A percentile compares a stretch with the other conserved stretches of the same genome.
Conservation (phyloP, 2,888 invertebrate species). For the Netelia melanura region DNA sequence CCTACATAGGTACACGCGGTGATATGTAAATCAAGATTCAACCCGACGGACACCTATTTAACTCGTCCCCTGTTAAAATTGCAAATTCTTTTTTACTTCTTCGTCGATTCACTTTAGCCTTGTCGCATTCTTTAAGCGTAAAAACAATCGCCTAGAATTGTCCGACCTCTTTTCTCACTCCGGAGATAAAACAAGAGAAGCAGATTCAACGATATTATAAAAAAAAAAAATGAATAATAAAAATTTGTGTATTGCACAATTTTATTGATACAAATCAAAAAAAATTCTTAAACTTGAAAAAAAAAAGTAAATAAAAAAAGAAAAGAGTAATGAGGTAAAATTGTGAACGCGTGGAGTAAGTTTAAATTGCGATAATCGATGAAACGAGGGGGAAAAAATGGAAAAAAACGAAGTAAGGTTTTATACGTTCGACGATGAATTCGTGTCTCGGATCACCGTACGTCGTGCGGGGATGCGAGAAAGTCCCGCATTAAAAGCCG, state of each 20-base stretch:
- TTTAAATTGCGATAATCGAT: slow-evolving; percentile 1
- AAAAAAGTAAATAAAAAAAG: not conserved
- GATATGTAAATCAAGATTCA: slow-evolving; percentile 53
- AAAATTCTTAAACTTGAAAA: not conserved
- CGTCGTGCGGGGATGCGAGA: slow-evolving; percentile 19
- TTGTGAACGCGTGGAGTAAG: not conserved
- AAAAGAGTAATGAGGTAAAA: not conserved
- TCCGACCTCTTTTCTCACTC: too few species aligned
- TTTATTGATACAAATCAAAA: not conserved
- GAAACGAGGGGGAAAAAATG: not conserved
- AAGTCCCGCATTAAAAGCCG: slow-evolving; percentile 49
- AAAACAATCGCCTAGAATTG: too few species aligned
- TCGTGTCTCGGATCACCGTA: slow-evolving; percentile 47
- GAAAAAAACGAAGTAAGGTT: too few species aligned
- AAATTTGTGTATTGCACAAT: not conserved
- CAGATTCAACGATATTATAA: not conserved
- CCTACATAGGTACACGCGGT: slow-evolving; percentile 37
- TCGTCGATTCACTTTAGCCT: slow-evolving; percentile 1
- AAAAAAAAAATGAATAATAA: not conserved
- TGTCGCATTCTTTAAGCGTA: not conserved
- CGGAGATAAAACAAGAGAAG: too few species aligned
- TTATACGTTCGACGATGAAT: slow-evolving; percentile 17
- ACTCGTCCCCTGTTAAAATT: slow-evolving; percentile 32
- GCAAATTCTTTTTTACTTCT: slow-evolving; percentile 32
- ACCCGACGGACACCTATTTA: slow-evolving; percentile 1